Base-by-base conservation (phyloP, 2,113 vertebrate species). In the Otis tarda region DNA sequence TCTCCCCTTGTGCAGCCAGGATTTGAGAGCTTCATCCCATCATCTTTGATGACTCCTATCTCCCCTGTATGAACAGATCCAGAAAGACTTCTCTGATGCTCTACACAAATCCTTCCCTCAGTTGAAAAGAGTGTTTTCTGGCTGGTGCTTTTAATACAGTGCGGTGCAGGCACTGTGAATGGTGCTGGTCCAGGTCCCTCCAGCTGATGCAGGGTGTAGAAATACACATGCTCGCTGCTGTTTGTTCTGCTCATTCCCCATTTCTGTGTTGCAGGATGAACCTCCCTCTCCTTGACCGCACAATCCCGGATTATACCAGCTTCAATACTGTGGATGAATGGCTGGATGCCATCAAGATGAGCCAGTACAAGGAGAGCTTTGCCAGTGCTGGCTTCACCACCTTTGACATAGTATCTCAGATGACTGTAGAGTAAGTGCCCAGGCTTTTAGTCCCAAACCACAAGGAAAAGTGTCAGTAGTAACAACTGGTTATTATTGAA, bases 311-410 rank as follows among this genome's bases (percentile, higher is more conserved):
- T 95, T 99, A 99, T 90, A 99, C 98, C 96, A 99, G 99, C 85
- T 99, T 99, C 97, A 99, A 97, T 97, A 99, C 98, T 1, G 98
- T 99, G 96, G 98, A 99, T 9, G 99, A 99, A 84, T 99, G 99
- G 99, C 98, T 99, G 95, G 99, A 99, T 7, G 99, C 99, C 97
- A 99, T 99, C 95, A 99, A 99, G 97, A 99, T 99, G 99, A 98
- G 99, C 83, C 99, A 99, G 96, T 99, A 99, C 98, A 99, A 99
- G 97, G 99, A 99, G 95, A 99, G 98, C 97, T 99, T 99, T 68
- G 97, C 98, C 98, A 99, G 82, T 10, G 98, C 98, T 22, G 99
- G 98, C 69, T 99, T 99, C 97, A 98, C 95, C 89, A 98, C 98
- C 96, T 99, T 99, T n/a, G 98, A 99, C 2, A 95, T 98, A 8